A percentile compares a stretch with the other conserved stretches of the same genome.
Evolutionary conservation across 2,113 vertebrate genomes (phyloP).

Genomic region (Amblyornis subalaris): DNA sequence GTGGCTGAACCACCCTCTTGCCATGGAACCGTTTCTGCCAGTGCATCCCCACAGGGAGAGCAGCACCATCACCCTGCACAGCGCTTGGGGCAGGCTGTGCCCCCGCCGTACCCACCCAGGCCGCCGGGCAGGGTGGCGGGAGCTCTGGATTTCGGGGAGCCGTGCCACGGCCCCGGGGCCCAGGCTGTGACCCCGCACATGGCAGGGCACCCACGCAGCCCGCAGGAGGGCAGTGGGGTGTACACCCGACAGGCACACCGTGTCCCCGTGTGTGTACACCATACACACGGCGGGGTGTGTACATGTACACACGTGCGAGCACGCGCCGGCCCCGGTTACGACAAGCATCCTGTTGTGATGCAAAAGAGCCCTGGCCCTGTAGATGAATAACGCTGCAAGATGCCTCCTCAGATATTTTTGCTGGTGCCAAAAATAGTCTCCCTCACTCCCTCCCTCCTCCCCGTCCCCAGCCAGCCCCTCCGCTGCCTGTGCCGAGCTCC

Average conservation of each 20-base stretch:
- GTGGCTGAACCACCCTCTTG: background rate
- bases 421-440: conserved; percentile 73
- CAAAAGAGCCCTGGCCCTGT: conserved; percentile 61
- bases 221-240: background rate
- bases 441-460: background rate
- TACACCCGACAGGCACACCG: rapidly evolving
- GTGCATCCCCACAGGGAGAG: background rate
- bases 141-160: background rate
- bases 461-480: conserved; percentile 4
- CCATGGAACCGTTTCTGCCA: background rate
- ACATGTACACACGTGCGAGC: background rate
- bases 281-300: background rate
- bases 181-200: rapidly evolving
- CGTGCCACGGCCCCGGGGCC: background rate
- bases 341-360: conserved; percentile 12
- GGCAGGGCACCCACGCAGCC: background rate
- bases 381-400: conserved; percentile 70
- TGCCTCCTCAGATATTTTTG: conserved; percentile 72
- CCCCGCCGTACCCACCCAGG: rapidly evolving
- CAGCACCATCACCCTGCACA: background rate
- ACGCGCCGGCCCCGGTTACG: background rate
- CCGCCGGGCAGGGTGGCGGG: background rate
- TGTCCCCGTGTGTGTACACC: background rate
- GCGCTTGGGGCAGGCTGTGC: background rate
- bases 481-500: background rate